Evolutionary conservation across 2,888 invertebrate genomes (phyloP).

Genomic region (Patella pellucida): DNA sequence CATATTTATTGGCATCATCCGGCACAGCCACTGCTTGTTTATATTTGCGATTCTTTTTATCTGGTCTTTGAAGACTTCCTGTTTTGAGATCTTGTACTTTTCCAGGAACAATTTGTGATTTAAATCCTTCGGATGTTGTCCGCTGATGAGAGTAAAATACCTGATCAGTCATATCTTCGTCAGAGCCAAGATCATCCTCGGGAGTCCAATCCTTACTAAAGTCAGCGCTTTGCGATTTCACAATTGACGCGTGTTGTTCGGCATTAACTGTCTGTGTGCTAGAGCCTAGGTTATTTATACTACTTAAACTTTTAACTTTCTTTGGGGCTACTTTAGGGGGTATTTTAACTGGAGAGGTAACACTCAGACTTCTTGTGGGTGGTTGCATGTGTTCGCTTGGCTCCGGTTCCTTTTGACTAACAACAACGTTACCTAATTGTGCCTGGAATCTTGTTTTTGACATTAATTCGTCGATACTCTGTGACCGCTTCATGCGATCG

Average conservation of each 20-base stretch:
- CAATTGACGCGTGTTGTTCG: not conserved
- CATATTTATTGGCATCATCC: slow-evolving; percentile 44
- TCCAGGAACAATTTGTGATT: slow-evolving; percentile 51
- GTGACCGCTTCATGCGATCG: slow-evolving; percentile 34
- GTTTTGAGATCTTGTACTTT: slow-evolving; percentile 46
- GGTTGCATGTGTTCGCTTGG: not conserved
- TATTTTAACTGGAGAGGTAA: slow-evolving; percentile 17
- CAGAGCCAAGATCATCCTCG: slow-evolving; percentile 59
- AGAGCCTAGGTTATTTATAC: not conserved
- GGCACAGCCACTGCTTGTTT: slow-evolving; percentile 25
- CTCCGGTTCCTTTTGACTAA: slow-evolving; percentile 1
- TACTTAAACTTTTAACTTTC: slow-evolving; percentile 2
- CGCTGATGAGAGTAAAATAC: slow-evolving; percentile 23
- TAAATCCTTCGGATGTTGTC: slow-evolving; percentile 48
- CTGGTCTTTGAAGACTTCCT: slow-evolving; percentile 32
- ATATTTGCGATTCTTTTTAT: not conserved
- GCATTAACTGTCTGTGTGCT: slow-evolving; percentile 8
- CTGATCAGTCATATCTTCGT: slow-evolving; percentile 55
- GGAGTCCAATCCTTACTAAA: slow-evolving; percentile 58
- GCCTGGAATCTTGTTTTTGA: slow-evolving; percentile 12
- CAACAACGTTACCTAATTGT: slow-evolving; percentile 21
- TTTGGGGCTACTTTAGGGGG: slow-evolving; percentile 15
- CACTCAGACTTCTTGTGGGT: slow-evolving; percentile 11
- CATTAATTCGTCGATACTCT: not conserved
- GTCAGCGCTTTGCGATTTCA: not conserved